Evolutionary conservation across 2,113 vertebrate species (phyloP).

Genomic region (Cinclus cinclus): DNA sequence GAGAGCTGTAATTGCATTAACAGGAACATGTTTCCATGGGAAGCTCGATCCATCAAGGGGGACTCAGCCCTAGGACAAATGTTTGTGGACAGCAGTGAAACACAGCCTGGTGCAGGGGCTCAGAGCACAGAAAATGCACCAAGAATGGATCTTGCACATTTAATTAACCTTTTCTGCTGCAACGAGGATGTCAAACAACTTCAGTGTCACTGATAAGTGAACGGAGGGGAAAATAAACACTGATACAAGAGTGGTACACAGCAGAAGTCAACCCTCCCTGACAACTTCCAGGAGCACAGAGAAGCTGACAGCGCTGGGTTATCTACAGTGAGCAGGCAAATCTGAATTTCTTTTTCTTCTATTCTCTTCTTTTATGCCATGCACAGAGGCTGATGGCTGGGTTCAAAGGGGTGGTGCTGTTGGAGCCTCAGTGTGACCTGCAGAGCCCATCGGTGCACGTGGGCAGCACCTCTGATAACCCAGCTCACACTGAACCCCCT

Average conservation of each 20-base stretch:
- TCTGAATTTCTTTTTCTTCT: not conserved
- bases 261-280: not conserved
- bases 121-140: not conserved
- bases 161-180: conserved; percentile 60
- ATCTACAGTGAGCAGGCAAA: conserved; percentile 17
- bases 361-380: not conserved
- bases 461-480: not conserved
- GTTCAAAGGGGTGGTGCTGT: not conserved
- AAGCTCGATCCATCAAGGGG: not conserved
- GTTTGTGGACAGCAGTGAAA: not conserved
- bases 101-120: not conserved
- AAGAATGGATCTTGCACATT: not conserved
- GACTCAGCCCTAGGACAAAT: not conserved
- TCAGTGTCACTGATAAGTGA: not conserved
- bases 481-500: not conserved
- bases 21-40: not conserved
- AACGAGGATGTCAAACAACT: conserved; percentile 7
- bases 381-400: not conserved
- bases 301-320: not conserved
- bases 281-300: not conserved
- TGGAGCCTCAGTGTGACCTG: not conserved
- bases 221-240: not conserved
- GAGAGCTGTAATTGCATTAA: conserved; percentile 32
- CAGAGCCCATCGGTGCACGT: not conserved
- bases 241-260: not conserved